These are phyloP conservation scores for Drosophila ananassae DNA, from an alignment of 1,140 invertebrate species.

Conservation along the genomic window DNA sequence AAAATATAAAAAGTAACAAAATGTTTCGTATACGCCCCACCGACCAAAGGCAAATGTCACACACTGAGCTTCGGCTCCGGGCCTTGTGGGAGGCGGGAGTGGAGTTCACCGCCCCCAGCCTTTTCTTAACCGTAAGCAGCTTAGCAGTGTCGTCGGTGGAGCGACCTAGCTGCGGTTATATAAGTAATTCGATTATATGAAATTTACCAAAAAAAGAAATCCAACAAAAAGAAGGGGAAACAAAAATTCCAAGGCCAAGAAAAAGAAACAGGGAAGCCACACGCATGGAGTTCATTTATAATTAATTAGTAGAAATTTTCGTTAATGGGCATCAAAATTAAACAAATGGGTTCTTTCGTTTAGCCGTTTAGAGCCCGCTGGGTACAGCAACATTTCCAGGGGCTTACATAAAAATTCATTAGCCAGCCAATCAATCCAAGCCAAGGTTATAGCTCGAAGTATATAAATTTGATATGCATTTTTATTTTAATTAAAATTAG, in stretches of 20 bases:
- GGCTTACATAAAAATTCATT: conserved; percentile 4
- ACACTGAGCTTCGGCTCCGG: conserved; percentile 35
- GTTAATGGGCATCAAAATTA: conserved; percentile 65
- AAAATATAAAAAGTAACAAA: conserved; percentile 71
- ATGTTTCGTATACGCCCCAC: conserved; percentile 67
- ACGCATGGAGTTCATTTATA: conserved; percentile 66
- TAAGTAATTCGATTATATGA: conserved; percentile 78
- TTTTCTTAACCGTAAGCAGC: conserved; percentile 67
- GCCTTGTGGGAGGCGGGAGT: background rate
- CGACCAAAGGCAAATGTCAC: conserved; percentile 76
- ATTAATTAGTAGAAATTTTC: conserved; percentile 67
- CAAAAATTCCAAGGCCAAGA: conserved; percentile 2
- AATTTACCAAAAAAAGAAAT: conserved; percentile 36
- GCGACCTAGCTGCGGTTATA: conserved; percentile 58
- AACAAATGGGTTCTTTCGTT: conserved; percentile 54
- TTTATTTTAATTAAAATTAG: conserved; percentile 8
- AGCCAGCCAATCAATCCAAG: background rate
- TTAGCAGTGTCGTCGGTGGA: conserved; percentile 65
- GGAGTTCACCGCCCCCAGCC: conserved; percentile 19
- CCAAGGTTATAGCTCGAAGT: conserved; percentile 1
- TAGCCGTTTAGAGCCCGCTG: conserved; percentile 6
- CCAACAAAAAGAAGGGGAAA: conserved; percentile 1
- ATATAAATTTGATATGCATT: background rate
- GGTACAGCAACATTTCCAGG: background rate
- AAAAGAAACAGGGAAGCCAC: conserved; percentile 11